Evolutionary conservation across 2,113 vertebrate species (phyloP), one percentile per base, ranked within the genome.

Genomic region (Dasyprocta punctata): DNA sequence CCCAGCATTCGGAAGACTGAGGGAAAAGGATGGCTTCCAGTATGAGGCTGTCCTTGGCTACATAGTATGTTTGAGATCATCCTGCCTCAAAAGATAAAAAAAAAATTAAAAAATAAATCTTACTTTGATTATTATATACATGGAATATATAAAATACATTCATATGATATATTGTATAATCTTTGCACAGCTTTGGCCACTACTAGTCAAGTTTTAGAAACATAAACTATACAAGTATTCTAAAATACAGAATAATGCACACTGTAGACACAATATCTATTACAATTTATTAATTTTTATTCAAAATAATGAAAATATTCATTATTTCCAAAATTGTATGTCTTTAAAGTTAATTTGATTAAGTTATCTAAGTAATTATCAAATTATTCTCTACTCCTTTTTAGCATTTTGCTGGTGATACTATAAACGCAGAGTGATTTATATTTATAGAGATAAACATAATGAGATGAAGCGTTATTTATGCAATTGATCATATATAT

Each of bases 341-440:
- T 69, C 16, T 96, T 94, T 24, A 97, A 97, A 92, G 0, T 2
- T 52, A 92, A 24, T 94, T 97, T 84, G 96, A 91, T 90, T 83
- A 93, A 65, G 63, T 97, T 81, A 97, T 96, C 96, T 92, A 98
- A 97, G 94, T 97, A 80, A 93, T 78, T 69, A 24, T 33, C 14
- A 9, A 90, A 19, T 87, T 73, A 80, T 44, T 8, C 84, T 14
- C 5, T 47, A 30, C 1, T 56, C 4, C 8, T 22, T 91, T 89
- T 67, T 63, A 44, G 0, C 49, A 84, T 81, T 90, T 86, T 93
- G 19, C 28, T 80, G 49, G 4, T 83, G 49, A 93, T 24, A 49
- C 47, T 11, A 71, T 28, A 81, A 56, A 22, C 87, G 26, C 60
- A 10, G 7, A 13, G 7, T 67, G 5, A 36, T 44, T 54, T 69